phyloP scores from a whole-genome alignment of 1,140 invertebrate genomes.

The Rhagoletis zephyria region DNA sequence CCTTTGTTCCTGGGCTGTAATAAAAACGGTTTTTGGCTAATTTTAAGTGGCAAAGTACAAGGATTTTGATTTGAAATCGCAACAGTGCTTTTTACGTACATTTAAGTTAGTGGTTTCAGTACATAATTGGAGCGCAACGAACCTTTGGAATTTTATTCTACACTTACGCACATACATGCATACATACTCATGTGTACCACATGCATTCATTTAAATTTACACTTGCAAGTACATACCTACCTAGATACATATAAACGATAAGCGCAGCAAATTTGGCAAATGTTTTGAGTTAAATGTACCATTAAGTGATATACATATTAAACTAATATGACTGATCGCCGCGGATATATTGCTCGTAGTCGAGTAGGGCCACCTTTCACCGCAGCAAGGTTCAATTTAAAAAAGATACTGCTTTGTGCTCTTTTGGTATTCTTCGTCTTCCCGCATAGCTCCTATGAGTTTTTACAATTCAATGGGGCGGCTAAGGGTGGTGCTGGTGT shows the following conservation, averaged over 20 bases:
- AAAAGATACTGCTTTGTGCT: conserved; percentile 15
- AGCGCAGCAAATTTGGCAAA: background rate
- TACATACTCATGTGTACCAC: background rate
- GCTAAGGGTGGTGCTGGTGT: conserved; percentile 7
- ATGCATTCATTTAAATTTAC: background rate
- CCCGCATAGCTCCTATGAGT: conserved; percentile 53
- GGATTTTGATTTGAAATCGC: background rate
- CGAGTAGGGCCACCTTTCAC: background rate
- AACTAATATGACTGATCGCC: background rate
- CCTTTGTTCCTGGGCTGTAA: conserved; percentile 40
- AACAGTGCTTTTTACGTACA: background rate
- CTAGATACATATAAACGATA: background rate
- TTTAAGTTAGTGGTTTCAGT: no score
- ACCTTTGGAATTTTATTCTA: background rate
- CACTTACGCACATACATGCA: background rate
- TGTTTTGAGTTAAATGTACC: background rate
- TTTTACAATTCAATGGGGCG: conserved; percentile 55
- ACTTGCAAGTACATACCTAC: background rate
- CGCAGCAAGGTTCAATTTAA: background rate
- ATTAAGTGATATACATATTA: background rate
- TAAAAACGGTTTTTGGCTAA: background rate
- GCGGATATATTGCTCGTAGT: background rate
- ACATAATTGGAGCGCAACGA: no score
- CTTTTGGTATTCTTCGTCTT: conserved; percentile 49
- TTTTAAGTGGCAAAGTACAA: background rate